Percentiles rank a stretch among this genome's conserved stretches.
Conservation (phyloP, 2,797 vertebrate genomes). For the Micropoecilia bifurca region DNA sequence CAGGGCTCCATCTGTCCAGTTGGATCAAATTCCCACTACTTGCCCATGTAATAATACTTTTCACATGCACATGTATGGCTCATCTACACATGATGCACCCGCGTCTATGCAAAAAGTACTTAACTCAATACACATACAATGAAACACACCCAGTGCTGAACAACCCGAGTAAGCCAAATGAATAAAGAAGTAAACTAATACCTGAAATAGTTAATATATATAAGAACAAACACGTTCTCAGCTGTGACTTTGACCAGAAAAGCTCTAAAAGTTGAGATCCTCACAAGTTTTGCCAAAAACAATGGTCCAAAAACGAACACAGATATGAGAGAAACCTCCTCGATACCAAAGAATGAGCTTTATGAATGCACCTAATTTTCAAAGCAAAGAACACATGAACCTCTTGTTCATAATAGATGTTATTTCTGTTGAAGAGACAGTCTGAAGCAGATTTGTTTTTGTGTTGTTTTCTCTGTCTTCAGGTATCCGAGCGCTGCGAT, state of each 20-base stretch:
- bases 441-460: constrained; percentile 4
- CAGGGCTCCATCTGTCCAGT: constrained; percentile 59
- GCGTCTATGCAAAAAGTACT: neutral
- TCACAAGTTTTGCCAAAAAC: neutral
- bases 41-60: constrained; percentile 14
- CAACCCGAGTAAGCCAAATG: neutral
- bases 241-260: neutral
- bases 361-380: neutral
- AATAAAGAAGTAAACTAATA: neutral
- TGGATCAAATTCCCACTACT: constrained; percentile 42
- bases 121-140: neutral
- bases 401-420: neutral
- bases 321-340: neutral
- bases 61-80: constrained; percentile 2
- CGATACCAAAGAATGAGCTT: neutral
- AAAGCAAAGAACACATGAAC: neutral
- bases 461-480: constrained; percentile 7
- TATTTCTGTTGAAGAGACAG: neutral
- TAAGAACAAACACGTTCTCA: too few species aligned
- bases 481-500: constrained; percentile 94
- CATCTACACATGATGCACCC: constrained; percentile 16
- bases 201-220: neutral
- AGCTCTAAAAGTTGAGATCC: neutral
- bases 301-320: neutral
- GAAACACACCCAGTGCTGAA: neutral